Conservation (phyloP, 1,140 invertebrate species). For the Ceratina calcarata region DNA sequence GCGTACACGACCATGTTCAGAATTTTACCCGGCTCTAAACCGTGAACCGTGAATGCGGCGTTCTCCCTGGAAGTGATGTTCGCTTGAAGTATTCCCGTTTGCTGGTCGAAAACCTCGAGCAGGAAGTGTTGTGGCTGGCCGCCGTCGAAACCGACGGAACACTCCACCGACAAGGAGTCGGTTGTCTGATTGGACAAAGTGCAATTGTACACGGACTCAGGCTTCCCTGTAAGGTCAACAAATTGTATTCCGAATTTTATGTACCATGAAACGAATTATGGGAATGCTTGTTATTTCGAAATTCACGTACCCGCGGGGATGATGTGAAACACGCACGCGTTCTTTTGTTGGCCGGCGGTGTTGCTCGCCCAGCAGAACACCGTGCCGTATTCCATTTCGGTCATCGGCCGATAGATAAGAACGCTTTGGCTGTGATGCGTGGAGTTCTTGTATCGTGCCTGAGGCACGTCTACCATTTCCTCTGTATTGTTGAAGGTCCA, state of each 20-base stretch:
- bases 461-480: constrained; percentile 88
- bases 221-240: constrained; percentile 82
- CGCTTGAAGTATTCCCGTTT: constrained; percentile 83
- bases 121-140: constrained; percentile 87
- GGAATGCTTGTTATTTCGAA: not conserved
- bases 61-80: constrained; percentile 86
- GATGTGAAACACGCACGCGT: constrained; percentile 86
- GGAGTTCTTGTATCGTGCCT: constrained; percentile 82
- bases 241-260: not conserved
- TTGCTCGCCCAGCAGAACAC: constrained; percentile 86
- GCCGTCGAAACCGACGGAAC: constrained; percentile 89
- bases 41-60: constrained; percentile 85
- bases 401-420: constrained; percentile 89
- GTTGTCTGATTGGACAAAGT: constrained; percentile 89
- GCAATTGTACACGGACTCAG: constrained; percentile 90
- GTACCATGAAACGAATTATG: too few species aligned
- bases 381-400: constrained; percentile 87
- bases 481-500: constrained; percentile 95
- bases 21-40: constrained; percentile 85
- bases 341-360: constrained; percentile 84
- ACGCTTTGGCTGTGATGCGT: constrained; percentile 85
- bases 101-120: constrained; percentile 87
- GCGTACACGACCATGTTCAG: constrained; percentile 89
- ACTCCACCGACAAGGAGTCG: constrained; percentile 89
- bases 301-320: constrained; percentile 83